phyloP scores from a whole-genome alignment of 1,140 invertebrate species.

The Pseudomyrmex gracilis region DNA sequence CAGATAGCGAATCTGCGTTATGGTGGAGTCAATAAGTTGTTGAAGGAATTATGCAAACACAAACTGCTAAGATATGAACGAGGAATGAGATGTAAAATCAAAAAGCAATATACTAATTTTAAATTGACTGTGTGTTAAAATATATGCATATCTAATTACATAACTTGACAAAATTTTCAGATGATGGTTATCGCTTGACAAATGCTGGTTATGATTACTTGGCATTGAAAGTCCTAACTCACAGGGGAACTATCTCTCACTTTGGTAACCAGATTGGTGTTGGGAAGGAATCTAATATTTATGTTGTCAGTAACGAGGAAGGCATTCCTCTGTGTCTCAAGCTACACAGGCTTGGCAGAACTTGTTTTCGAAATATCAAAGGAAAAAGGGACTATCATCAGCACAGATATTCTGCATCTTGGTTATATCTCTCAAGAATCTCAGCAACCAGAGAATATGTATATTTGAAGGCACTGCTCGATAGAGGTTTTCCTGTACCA shows the following conservation, averaged over 20 bases:
- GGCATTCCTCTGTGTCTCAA: conserved; percentile 93
- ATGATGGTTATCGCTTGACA: conserved; percentile 98
- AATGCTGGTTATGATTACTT: conserved; percentile 99
- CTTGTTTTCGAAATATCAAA: conserved; percentile 98
- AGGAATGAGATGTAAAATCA: conserved; percentile 94
- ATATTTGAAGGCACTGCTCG: conserved; percentile 97
- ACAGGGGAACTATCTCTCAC: conserved; percentile 91
- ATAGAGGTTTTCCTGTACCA: conserved; percentile 97
- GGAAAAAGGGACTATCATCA: conserved; percentile 99
- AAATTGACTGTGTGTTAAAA: background rate
- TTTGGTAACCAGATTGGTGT: conserved; percentile 99
- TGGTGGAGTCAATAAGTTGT: conserved; percentile 96
- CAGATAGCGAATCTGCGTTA: conserved; percentile 97
- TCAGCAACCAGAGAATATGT: conserved; percentile 99
- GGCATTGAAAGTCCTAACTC: conserved; percentile 94
- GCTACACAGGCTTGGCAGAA: conserved; percentile 97
- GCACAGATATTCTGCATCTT: conserved; percentile 94
- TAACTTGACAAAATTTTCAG: conserved; percentile 84
- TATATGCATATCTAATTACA: background rate
- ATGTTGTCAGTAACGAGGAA: conserved; percentile 93
- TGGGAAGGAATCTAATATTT: conserved; percentile 99
- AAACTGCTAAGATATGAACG: conserved; percentile 96
- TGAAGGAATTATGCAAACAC: conserved; percentile 96
- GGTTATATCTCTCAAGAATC: conserved; percentile 98
- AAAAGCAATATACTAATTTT: conserved; percentile 20